phyloP scores from a whole-genome alignment of 2,888 invertebrate genomes.

The Melanostoma mellinum region DNA sequence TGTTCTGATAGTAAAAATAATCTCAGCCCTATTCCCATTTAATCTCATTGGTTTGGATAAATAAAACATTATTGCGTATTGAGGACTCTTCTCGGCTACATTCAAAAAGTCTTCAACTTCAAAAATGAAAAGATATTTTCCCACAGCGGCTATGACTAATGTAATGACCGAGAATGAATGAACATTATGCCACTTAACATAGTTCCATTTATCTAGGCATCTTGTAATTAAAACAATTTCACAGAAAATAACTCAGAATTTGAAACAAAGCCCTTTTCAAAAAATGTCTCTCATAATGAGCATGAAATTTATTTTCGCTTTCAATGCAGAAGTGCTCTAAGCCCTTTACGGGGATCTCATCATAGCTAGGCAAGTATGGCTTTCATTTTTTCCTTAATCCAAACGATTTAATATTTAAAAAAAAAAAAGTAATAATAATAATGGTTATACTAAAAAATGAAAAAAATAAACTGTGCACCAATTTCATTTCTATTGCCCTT shows the following conservation, averaged over 20 bases:
- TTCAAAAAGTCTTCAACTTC: too few species aligned
- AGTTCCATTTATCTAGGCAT: constrained; percentile 18
- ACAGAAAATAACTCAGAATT: constrained; percentile 52
- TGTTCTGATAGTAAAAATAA: too few species aligned
- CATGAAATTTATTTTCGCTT: constrained; percentile 29
- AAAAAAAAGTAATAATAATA: not conserved
- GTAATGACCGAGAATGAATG: not conserved
- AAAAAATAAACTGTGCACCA: constrained; percentile 23
- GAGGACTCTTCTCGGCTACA: too few species aligned
- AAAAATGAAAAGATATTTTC: too few species aligned
- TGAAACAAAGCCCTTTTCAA: constrained; percentile 38
- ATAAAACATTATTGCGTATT: too few species aligned
- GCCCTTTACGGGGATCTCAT: constrained; percentile 1
- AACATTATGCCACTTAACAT: constrained; percentile 17
- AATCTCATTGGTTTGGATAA: too few species aligned
- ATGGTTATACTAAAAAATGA: not conserved
- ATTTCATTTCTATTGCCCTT: constrained; percentile 45
- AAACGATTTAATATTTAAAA: constrained; percentile 31
- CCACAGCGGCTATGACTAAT: too few species aligned
- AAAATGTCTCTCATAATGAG: constrained; percentile 37
- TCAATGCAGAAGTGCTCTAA: constrained; percentile 33
- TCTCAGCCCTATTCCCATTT: too few species aligned
- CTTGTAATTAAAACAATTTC: constrained; percentile 39
- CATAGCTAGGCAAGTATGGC: not conserved
- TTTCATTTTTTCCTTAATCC: constrained; percentile 7